Evolutionary conservation across 2,113 vertebrate species (phyloP).

Genomic region (Phalacrocorax pelagicus): DNA sequence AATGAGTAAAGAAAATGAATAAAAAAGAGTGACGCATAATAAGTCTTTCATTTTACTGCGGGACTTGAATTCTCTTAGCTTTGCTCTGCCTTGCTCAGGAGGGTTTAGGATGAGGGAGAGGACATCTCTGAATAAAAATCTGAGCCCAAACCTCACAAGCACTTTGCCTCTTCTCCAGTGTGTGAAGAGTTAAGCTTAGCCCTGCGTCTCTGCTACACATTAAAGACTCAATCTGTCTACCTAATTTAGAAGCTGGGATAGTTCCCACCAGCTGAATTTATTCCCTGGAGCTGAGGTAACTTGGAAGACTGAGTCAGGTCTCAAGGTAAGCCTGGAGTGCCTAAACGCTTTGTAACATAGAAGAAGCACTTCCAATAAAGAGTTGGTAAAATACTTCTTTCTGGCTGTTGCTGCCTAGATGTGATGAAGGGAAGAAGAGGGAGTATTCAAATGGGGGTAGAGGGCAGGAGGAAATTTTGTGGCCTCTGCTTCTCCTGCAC

Average conservation of each 20-base stretch:
- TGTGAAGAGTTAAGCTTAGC: neutral
- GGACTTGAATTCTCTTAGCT: neutral
- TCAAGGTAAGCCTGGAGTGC: neutral
- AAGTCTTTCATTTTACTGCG: neutral
- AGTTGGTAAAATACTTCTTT: neutral
- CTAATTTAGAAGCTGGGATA: conserved; percentile 4
- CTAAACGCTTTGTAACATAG: neutral
- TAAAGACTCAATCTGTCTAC: conserved; percentile 1
- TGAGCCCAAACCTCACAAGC: neutral
- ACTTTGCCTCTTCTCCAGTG: neutral
- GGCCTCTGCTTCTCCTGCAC: neutral
- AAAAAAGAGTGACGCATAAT: neutral
- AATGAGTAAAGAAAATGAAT: neutral
- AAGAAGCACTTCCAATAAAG: neutral
- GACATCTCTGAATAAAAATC: neutral
- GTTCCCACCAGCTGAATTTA: conserved; percentile 6
- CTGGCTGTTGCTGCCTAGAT: neutral
- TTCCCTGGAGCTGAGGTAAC: conserved; percentile 22
- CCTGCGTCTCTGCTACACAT: neutral
- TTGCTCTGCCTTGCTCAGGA: neutral
- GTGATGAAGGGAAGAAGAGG: neutral
- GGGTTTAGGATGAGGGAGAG: neutral
- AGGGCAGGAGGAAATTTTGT: neutral
- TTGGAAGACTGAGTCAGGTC: conserved; percentile 5
- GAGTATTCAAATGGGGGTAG: neutral